phyloP scores from a whole-genome alignment of 2,113 vertebrate genomes.

The Anarhynchus alexandrinus region DNA sequence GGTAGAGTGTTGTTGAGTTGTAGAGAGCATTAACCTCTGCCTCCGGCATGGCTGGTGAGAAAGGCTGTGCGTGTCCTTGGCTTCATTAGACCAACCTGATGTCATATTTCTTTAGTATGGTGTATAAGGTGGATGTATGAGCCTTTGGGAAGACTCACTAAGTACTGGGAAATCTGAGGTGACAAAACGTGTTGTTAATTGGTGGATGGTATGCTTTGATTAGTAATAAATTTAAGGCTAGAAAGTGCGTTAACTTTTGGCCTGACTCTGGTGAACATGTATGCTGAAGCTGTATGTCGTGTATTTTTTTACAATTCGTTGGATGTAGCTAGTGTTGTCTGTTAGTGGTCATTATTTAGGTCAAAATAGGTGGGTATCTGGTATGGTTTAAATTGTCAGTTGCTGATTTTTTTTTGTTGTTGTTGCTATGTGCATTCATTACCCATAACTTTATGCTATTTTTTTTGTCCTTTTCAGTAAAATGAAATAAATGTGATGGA shows the following conservation, averaged over 20 bases:
- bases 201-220: neutral
- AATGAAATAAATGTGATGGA: neutral
- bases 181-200: neutral
- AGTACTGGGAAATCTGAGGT: neutral
- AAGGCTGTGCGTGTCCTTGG: neutral
- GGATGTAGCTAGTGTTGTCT: neutral
- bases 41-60: neutral
- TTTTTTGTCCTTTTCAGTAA: neutral
- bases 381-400: neutral
- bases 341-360: neutral
- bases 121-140: neutral
- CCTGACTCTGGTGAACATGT: neutral
- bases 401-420: neutral
- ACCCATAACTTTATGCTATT: neutral
- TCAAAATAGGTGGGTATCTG: neutral
- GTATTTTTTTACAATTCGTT: neutral
- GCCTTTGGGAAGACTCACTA: neutral
- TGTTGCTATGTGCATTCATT: neutral
- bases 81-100: neutral
- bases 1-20: neutral
- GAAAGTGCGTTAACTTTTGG: neutral
- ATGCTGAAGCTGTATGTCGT: neutral
- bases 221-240: neutral
- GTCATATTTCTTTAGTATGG: rapidly evolving
- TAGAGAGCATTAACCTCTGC: neutral